Percentiles rank a stretch among this genome's conserved stretches.
Evolutionary conservation across 2,888 invertebrate species (phyloP).

Genomic region (Lamellibrachia satsuma): DNA sequence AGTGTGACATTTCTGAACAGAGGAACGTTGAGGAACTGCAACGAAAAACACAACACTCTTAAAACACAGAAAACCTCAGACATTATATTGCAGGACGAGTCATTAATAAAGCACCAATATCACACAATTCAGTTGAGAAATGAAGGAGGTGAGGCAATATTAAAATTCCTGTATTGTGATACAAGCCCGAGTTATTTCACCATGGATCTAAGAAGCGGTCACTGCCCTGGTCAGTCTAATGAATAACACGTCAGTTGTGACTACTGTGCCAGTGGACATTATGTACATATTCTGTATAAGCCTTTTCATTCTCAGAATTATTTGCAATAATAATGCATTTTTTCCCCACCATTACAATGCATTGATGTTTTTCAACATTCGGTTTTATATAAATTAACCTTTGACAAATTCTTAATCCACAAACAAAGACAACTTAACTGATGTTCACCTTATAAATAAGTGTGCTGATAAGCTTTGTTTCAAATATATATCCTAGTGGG

Average conservation of each 20-base stretch:
- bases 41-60: slow-evolving; percentile 44
- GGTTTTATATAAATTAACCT: neutral
- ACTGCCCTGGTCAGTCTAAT: neutral
- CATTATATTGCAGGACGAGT: neutral
- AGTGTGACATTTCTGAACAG: slow-evolving; percentile 97
- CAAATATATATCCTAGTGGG: slow-evolving; percentile 99
- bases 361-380: neutral
- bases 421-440: neutral
- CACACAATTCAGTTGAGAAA: too few relatives aligned
- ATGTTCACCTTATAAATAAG: slow-evolving; percentile 80
- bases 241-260: neutral
- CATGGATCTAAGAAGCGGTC: neutral
- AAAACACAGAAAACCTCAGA: neutral
- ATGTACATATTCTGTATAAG: neutral
- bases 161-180: neutral
- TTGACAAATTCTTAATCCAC: neutral
- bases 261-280: neutral
- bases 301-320: neutral
- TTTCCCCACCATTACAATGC: neutral
- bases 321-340: slow-evolving; percentile 5
- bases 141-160: neutral
- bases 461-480: slow-evolving; percentile 94
- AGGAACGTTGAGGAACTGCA: slow-evolving; percentile 91
- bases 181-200: neutral
- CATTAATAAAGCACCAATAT: too few relatives aligned